phyloP scores from a whole-genome alignment of 2,113 vertebrate genomes.

The Salminus brasiliensis region DNA sequence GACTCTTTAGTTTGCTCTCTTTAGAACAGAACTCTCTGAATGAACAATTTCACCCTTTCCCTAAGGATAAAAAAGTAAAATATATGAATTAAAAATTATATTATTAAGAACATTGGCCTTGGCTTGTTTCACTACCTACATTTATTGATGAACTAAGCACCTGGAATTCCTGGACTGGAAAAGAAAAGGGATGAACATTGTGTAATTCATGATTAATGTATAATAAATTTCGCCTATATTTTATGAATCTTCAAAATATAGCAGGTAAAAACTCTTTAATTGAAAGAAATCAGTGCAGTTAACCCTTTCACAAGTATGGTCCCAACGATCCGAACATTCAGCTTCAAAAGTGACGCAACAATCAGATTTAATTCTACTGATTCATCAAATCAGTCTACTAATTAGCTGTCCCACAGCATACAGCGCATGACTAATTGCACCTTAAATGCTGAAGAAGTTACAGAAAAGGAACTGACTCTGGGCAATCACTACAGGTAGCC shows the following conservation, averaged over 20 bases:
- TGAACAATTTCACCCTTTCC: neutral
- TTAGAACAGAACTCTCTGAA: too few relatives aligned
- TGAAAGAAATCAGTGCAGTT: neutral
- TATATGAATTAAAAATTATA: neutral
- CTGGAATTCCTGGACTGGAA: slow-evolving; percentile 1
- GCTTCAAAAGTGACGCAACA: too few relatives aligned
- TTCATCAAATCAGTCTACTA: too few relatives aligned
- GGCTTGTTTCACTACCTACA: neutral
- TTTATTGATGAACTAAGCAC: slow-evolving; percentile 6
- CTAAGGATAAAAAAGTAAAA: neutral
- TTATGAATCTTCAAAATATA: neutral
- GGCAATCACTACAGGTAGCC: too few relatives aligned
- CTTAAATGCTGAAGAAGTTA: too few relatives aligned
- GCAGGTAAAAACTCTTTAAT: neutral
- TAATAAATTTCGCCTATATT: neutral
- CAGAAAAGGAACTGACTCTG: too few relatives aligned
- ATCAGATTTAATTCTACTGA: too few relatives aligned
- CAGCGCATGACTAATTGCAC: too few relatives aligned
- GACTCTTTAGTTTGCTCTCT: neutral
- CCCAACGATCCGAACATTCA: too few relatives aligned
- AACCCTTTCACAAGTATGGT: too few relatives aligned
- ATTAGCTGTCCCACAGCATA: too few relatives aligned
- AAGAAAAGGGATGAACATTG: neutral
- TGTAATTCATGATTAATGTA: neutral
- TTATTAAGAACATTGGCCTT: neutral